Conservation (phyloP, 2,113 vertebrate species). For the Antennarius striatus region DNA sequence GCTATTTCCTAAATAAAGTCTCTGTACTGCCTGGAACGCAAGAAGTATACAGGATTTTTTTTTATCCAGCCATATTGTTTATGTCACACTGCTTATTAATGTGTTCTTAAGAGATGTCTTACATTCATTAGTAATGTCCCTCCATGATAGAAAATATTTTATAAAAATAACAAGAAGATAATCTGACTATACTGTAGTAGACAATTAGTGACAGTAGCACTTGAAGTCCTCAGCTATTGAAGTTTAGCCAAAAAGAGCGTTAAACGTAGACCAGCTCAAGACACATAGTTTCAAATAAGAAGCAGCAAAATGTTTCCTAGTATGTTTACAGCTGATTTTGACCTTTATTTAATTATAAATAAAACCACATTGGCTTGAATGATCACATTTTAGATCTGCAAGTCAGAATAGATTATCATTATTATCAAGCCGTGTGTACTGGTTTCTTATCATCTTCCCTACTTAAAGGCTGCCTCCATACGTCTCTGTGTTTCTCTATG, state of each 20-base stretch:
- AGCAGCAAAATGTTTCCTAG: too few species aligned
- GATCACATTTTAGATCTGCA: not conserved
- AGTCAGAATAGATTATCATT: not conserved
- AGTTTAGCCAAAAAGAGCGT: too few species aligned
- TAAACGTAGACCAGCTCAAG: too few species aligned
- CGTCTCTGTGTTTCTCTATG: conserved; percentile 19
- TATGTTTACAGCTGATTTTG: too few species aligned
- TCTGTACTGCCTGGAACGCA: not conserved
- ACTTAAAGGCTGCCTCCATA: conserved; percentile 17
- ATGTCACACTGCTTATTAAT: not conserved
- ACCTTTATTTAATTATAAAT: not conserved
- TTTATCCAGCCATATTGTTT: not conserved
- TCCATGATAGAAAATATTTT: too few species aligned
- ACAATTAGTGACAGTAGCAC: too few species aligned
- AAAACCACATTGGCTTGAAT: not conserved
- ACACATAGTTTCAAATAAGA: too few species aligned
- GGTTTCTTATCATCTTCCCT: conserved; percentile 15
- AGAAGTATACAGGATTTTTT: not conserved
- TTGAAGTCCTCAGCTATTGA: too few species aligned
- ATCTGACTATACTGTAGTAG: too few species aligned
- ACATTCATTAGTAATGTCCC: too few species aligned
- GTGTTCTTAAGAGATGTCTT: too few species aligned
- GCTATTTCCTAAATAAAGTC: not conserved
- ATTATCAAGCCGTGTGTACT: not conserved
- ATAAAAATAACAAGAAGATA: too few species aligned